phyloP scores from a whole-genome alignment of 2,113 vertebrate species.

The Myotis brandtii region DNA sequence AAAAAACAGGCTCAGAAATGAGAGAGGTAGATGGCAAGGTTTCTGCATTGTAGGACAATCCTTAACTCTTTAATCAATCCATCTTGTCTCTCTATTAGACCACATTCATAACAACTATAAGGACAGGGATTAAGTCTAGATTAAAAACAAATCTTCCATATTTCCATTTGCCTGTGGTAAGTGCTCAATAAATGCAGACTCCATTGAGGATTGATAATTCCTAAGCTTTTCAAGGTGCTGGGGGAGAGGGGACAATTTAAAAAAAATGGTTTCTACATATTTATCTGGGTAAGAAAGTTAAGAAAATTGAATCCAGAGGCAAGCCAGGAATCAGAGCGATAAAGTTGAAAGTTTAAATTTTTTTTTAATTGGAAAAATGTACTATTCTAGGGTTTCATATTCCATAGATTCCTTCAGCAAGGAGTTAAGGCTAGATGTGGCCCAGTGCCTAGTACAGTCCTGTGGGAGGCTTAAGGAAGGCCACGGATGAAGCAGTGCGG shows the following conservation, averaged over 20 bases:
- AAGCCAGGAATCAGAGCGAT: background rate
- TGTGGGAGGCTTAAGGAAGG: background rate
- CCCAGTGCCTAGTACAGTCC: background rate
- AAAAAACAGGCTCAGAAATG: slow-evolving; percentile 48
- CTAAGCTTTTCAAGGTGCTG: background rate
- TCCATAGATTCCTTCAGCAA: slow-evolving; percentile 65
- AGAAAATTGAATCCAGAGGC: background rate
- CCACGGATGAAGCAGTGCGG: slow-evolving; percentile 7
- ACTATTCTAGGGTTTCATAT: background rate
- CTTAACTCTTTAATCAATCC: slow-evolving; percentile 42
- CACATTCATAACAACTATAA: background rate
- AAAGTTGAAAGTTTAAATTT: background rate
- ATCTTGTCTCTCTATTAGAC: background rate
- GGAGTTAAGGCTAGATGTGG: slow-evolving; percentile 63
- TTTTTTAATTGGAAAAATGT: background rate
- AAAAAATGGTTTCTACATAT: background rate
- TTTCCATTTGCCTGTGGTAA: background rate
- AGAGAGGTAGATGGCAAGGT: background rate
- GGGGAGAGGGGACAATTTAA: background rate
- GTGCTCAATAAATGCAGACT: background rate
- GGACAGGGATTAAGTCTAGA: background rate
- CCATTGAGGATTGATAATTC: background rate
- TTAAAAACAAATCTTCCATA: background rate
- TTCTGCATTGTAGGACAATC: background rate
- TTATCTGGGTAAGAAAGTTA: background rate